Evolutionary conservation across 2,888 invertebrate genomes (phyloP), one percentile per base, ranked within the genome.

Genomic region (Catotricha subobsoleta): DNA sequence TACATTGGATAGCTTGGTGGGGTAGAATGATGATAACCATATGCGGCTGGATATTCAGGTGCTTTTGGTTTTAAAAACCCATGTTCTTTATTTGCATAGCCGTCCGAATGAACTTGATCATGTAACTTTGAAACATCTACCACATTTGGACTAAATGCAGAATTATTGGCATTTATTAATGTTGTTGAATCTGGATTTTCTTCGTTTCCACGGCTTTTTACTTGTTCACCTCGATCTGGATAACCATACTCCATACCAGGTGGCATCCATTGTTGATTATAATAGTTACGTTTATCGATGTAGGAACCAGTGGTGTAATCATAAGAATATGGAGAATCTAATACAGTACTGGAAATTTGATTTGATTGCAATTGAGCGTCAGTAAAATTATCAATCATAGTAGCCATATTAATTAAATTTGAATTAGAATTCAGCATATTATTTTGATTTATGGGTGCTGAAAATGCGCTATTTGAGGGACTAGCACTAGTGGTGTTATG

Each of bases 311-410:
- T 63, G 48, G 67, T 72, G 54, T 73, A 73, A 46, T 74, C 74
- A 45, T 74, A 72, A 21, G 72, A 61, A 48, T 74, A 72, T 9
- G 76, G 74, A 3, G 73, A 74, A 55, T 82, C 83, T 50, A 81
- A 60, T 5, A 83, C 83, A 12, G 83, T 86, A 53, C 84, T 84
- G 29, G 84, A 82, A 48, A 83, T 81, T 60, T 83, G 83, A 54
- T 82, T 81, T 54, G 80, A 84, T 60, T 86, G 84, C 25, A 86
- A 61, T 54, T 83, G 82, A 15, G 77, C 76, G 52, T 80, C 78
- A 27, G 74, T 75, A 60, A 80, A 79, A 50, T 76, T 77, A 48
- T 80, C 80, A 46, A 80, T 74, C 77, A 80, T 79, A 6, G 77
- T 69, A 28, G 76, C 76, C 78, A 79, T 79, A 51, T 80, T 79